Evolutionary conservation across 2,113 vertebrate species (phyloP).

Genomic region (Pachypanchax playfairii): DNA sequence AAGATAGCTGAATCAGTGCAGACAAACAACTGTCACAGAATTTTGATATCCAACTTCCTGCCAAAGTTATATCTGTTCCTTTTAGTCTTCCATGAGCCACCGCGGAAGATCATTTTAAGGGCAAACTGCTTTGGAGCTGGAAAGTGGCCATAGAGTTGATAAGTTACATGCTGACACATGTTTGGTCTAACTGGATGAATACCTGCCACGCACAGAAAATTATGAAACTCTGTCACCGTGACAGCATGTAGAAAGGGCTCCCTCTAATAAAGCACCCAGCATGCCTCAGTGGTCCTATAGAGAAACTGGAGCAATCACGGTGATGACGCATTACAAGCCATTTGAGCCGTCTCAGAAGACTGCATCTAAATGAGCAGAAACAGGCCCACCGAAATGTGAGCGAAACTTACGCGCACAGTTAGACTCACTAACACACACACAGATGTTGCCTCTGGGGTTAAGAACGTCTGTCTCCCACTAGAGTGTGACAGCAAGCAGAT

Average conservation of each 20-base stretch:
- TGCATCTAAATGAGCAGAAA: conserved; percentile 14
- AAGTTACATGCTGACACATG: conserved; percentile 54
- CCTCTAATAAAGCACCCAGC: conserved; percentile 70
- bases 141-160: conserved; percentile 43
- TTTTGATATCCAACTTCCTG: conserved; percentile 15
- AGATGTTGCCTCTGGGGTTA: conserved; percentile 63
- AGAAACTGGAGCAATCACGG: conserved; percentile 22
- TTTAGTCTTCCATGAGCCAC: conserved; percentile 11
- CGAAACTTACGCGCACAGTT: conserved; percentile 1
- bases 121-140: conserved; percentile 40
- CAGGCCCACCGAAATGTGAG: conserved; percentile 1
- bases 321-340: conserved; percentile 10
- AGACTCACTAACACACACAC: conserved; percentile 15
- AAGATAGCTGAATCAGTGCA: conserved; percentile 19
- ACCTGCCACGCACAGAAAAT: conserved; percentile 45
- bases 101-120: conserved; percentile 32
- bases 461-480: conserved; percentile 57
- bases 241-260: conserved; percentile 37
- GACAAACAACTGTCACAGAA: conserved; percentile 1
- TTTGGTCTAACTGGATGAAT: conserved; percentile 47
- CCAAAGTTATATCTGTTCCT: conserved; percentile 23
- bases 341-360: conserved; percentile 14
- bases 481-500: conserved; percentile 70
- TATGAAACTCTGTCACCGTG: conserved; percentile 58
- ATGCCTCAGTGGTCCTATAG: conserved; percentile 41